phyloP scores from a whole-genome alignment of 2,113 vertebrate genomes.

The Mixornis gularis region DNA sequence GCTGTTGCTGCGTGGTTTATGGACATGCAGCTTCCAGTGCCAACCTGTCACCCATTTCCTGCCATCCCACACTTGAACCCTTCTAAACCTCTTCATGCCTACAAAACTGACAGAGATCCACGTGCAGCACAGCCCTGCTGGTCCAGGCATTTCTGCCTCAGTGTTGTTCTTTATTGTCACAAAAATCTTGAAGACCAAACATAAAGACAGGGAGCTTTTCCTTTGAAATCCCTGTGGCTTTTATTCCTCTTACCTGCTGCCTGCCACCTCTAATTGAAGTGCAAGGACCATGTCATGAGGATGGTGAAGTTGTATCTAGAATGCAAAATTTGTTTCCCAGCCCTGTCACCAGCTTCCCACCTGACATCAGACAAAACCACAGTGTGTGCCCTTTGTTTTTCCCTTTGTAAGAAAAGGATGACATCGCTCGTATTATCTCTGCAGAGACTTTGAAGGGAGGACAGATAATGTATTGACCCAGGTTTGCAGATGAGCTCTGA shows the following conservation, averaged over 20 bases:
- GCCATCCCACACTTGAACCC: background rate
- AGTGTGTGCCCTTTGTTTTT: background rate
- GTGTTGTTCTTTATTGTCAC: background rate
- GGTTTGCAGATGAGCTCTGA: background rate
- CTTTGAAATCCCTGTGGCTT: background rate
- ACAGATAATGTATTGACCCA: background rate
- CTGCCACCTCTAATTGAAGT: slow-evolving; percentile 9
- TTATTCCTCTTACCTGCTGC: background rate
- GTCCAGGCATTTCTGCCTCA: background rate
- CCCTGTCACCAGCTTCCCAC: background rate
- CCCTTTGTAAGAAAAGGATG: background rate
- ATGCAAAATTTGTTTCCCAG: background rate
- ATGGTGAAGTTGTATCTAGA: background rate
- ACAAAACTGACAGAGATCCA: background rate
- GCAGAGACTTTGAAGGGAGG: background rate
- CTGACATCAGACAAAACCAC: background rate
- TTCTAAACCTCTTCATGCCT: background rate
- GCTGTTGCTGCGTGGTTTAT: background rate
- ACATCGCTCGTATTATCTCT: background rate
- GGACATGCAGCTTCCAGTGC: background rate
- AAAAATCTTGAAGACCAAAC: background rate
- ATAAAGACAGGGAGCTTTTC: background rate
- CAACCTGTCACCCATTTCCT: background rate
- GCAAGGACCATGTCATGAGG: background rate
- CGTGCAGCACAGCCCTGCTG: background rate